These are phyloP conservation scores for Subacronicta megacephala DNA, from an alignment of 2,888 invertebrate species.

Conservation along the genomic window DNA sequence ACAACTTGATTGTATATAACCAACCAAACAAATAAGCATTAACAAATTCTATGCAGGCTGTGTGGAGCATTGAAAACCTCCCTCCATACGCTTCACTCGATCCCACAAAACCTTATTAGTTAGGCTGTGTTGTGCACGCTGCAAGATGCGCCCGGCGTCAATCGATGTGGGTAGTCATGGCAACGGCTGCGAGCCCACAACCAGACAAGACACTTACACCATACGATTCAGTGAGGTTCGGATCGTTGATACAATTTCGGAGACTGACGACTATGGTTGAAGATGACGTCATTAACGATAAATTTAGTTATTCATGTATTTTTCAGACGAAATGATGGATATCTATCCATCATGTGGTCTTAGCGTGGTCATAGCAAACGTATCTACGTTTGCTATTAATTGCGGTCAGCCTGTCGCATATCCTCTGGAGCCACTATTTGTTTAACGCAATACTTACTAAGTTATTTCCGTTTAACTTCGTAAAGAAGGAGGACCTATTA, in stretches of 20 bases:
- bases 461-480: too few relatives aligned
- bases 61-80: conserved; percentile 10
- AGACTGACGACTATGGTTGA: too few relatives aligned
- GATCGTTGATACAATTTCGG: conserved; percentile 14
- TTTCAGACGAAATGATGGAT: too few relatives aligned
- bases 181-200: conserved; percentile 68
- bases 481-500: too few relatives aligned
- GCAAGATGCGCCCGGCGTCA: conserved; percentile 82
- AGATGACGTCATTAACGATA: too few relatives aligned
- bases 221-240: conserved; percentile 36
- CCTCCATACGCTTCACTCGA: conserved; percentile 31
- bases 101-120: conserved; percentile 70
- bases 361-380: too few relatives aligned
- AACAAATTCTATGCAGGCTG: conserved; percentile 3
- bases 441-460: too few relatives aligned
- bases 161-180: conserved; percentile 83
- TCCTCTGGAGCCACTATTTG: too few relatives aligned
- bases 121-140: conserved; percentile 77
- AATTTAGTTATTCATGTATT: too few relatives aligned
- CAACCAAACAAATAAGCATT: conserved; percentile 18
- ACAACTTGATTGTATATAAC: conserved; percentile 9
- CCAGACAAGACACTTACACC: conserved; percentile 53
- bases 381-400: too few relatives aligned
- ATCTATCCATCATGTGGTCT: too few relatives aligned
- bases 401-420: too few relatives aligned